Conservation (phyloP, 2,797 vertebrate genomes). For the Sebastes dallii region DNA sequence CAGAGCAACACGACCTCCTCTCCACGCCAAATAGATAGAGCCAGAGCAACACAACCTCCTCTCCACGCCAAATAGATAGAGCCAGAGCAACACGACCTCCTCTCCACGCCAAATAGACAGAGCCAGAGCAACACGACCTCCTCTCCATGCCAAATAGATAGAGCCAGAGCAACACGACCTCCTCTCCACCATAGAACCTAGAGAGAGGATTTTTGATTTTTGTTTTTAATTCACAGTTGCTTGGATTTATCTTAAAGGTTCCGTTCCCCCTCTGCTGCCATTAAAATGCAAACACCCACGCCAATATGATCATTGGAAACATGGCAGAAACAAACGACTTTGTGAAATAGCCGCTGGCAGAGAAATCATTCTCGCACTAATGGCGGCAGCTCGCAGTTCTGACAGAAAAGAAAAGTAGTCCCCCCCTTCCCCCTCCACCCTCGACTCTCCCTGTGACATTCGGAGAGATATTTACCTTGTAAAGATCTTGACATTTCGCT, state of each 20-base stretch:
- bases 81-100: accelerated
- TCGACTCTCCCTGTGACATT: conserved; percentile 68
- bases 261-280: conserved; percentile 26
- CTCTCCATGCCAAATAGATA: no score
- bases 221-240: no score
- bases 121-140: no score
- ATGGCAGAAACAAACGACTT: conserved; percentile 68
- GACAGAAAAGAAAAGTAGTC: conserved; percentile 53
- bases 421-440: not conserved
- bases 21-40: no score
- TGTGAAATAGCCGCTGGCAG: conserved; percentile 58
- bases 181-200: no score
- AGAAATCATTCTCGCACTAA: conserved; percentile 65
- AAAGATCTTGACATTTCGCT: conserved; percentile 83
- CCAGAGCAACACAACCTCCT: no score
- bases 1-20: no score
- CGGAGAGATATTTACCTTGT: conserved; percentile 78
- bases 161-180: no score
- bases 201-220: no score
- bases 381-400: conserved; percentile 51
- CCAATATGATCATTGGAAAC: conserved; percentile 58
- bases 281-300: conserved; percentile 64
- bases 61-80: no score
- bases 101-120: no score
- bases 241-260: conserved; percentile 14